Percentiles rank a stretch among this genome's conserved stretches.
Evolutionary conservation across 2,888 invertebrate species (phyloP).

Genomic region (Caenorhabditis sp.): DNA sequence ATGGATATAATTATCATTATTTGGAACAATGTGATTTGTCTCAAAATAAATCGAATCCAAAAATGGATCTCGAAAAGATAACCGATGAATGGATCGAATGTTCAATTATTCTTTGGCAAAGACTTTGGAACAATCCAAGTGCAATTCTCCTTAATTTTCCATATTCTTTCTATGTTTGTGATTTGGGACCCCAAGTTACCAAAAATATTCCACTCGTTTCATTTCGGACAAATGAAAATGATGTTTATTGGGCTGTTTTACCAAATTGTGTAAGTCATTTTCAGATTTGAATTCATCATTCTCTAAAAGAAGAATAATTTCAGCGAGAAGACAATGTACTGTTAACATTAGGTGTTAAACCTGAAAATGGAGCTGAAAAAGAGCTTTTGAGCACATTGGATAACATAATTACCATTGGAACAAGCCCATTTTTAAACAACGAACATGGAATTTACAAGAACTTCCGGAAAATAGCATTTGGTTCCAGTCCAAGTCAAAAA

Average conservation of each 20-base stretch:
- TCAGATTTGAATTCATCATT: no score
- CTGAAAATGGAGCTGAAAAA: no score
- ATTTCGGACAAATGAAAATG: slow-evolving; percentile 15
- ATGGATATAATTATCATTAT: slow-evolving; percentile 15
- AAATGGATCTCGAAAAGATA: not conserved
- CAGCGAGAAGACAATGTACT: no score
- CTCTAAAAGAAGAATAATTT: no score
- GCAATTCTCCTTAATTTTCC: slow-evolving; percentile 30
- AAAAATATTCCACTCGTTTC: slow-evolving; percentile 16
- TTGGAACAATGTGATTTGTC: slow-evolving; percentile 11
- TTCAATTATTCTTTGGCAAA: slow-evolving; percentile 18
- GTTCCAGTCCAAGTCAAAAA: no score
- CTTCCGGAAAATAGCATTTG: no score
- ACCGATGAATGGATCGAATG: slow-evolving; percentile 14
- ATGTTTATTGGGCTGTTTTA: slow-evolving; percentile 21
- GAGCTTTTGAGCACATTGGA: no score
- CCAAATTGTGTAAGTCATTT: slow-evolving; percentile 26
- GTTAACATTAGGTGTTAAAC: no score
- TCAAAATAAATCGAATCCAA: slow-evolving; percentile 7
- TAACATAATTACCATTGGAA: no score
- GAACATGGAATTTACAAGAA: no score
- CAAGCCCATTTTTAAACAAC: no score
- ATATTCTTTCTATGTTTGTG: slow-evolving; percentile 31
- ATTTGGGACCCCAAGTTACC: slow-evolving; percentile 17
- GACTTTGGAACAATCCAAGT: slow-evolving; percentile 19